Evolutionary conservation across 2,113 vertebrate genomes (phyloP).

Genomic region (Gymnobelideus leadbeateri): DNA sequence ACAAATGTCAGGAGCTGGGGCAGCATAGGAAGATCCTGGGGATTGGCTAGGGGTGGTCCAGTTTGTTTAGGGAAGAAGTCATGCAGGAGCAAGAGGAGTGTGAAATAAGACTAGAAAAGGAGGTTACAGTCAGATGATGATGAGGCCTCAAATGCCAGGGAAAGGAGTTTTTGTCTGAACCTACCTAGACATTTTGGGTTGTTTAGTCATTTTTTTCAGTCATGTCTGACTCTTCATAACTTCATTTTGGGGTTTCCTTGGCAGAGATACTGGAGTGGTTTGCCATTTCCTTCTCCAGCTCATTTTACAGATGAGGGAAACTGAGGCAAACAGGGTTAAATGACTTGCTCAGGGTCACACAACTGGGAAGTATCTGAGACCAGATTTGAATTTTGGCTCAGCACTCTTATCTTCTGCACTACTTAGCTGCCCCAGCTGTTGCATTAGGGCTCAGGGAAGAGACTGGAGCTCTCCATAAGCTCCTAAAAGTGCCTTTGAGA

Average conservation of each 20-base stretch:
- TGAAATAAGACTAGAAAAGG: background rate
- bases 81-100: background rate
- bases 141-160: background rate
- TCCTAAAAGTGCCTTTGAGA: background rate
- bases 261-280: too few species aligned
- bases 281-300: too few species aligned
- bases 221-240: too few species aligned
- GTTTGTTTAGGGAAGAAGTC: background rate
- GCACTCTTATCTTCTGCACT: background rate
- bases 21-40: background rate
- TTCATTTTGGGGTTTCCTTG: too few species aligned
- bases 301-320: background rate
- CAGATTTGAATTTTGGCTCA: background rate
- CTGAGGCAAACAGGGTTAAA: background rate
- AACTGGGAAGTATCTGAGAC: background rate
- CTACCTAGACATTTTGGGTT: background rate
- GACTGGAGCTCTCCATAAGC: background rate
- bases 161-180: background rate
- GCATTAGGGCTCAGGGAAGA: background rate
- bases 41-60: too few species aligned
- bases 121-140: background rate
- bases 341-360: too few species aligned
- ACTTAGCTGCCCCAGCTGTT: background rate
- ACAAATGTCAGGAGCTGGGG: too few species aligned
- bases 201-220: too few species aligned